Conservation (phyloP, 2,797 vertebrate genomes). For the Tiaroga cobitis region DNA sequence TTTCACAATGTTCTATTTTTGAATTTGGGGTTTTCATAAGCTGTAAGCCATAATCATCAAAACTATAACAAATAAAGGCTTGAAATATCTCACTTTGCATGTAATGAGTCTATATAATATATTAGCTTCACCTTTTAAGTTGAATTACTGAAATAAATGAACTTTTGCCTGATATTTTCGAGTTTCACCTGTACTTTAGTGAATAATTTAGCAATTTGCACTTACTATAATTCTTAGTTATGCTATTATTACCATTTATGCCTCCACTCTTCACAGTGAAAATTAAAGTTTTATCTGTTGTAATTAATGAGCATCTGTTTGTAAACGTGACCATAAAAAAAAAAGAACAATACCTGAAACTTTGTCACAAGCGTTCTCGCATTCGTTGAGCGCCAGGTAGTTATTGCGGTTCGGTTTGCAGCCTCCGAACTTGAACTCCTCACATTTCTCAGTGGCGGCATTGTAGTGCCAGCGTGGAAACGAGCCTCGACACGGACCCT, state of each 20-base stretch:
- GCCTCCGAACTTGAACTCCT: constrained; percentile 77
- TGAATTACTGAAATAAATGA: no score
- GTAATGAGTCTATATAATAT: no score
- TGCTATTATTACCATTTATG: not conserved
- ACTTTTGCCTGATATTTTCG: no score
- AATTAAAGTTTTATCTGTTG: not conserved
- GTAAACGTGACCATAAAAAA: not conserved
- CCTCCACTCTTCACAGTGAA: not conserved
- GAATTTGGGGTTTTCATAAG: no score
- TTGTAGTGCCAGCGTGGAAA: constrained; percentile 94
- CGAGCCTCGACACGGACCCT: constrained; percentile 88
- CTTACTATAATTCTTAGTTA: not conserved
- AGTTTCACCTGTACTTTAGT: not conserved
- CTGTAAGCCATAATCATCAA: no score
- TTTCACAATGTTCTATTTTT: no score
- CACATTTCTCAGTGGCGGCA: constrained; percentile 78
- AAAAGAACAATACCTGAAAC: constrained; percentile 68
- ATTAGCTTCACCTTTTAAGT: no score
- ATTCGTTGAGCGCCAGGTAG: constrained; percentile 86
- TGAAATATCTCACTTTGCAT: no score
- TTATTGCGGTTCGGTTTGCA: constrained; percentile 92
- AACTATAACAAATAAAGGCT: no score
- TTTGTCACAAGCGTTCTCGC: constrained; percentile 80
- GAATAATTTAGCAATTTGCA: not conserved
- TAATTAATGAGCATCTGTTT: not conserved